Conservation (phyloP, 2,113 vertebrate species). For the Silurus asotus region DNA sequence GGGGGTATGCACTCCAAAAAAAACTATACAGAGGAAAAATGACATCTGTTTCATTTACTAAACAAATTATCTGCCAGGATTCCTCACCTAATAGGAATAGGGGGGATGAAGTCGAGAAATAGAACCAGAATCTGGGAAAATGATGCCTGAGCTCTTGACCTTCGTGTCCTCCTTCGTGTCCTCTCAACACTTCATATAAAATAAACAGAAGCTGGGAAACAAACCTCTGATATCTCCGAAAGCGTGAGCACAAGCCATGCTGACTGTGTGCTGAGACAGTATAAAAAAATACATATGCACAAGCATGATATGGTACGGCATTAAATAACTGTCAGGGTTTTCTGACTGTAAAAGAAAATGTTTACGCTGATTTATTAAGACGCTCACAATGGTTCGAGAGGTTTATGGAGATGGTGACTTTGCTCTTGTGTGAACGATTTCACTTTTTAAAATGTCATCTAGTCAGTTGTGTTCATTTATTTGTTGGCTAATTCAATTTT, state of each 20-base stretch:
- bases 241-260: neutral
- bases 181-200: neutral
- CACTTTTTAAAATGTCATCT: too few species aligned
- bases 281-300: neutral
- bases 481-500: too few species aligned
- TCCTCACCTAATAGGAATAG: slow-evolving; percentile 63
- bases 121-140: slow-evolving; percentile 1
- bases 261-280: neutral
- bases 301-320: neutral
- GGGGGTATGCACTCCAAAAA: slow-evolving; percentile 69
- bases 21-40: slow-evolving; percentile 57
- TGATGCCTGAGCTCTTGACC: slow-evolving; percentile 8
- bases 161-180: neutral
- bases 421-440: too few species aligned
- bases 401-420: too few species aligned
- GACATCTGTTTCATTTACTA: slow-evolving; percentile 81
- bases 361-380: neutral
- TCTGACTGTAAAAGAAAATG: neutral
- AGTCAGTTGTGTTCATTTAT: too few species aligned
- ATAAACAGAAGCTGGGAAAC: neutral
- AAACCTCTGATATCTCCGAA: neutral
- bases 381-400: neutral
- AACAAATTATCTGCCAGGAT: slow-evolving; percentile 70
- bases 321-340: neutral
- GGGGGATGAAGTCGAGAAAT: slow-evolving; percentile 48